Evolutionary conservation across 2,113 vertebrate genomes (phyloP).

Genomic region (Rhombomys opimus): DNA sequence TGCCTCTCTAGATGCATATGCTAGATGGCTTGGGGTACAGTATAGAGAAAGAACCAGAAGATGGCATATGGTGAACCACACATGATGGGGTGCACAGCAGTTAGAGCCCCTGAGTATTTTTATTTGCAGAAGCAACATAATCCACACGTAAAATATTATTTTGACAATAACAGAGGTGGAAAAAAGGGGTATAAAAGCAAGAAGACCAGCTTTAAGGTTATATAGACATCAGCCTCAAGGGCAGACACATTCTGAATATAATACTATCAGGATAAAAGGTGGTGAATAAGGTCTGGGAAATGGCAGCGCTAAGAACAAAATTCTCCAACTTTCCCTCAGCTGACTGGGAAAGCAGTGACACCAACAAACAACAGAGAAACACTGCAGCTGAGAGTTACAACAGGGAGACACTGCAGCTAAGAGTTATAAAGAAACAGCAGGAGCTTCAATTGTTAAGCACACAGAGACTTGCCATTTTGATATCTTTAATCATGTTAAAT

Average conservation of each 20-base stretch:
- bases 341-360: neutral
- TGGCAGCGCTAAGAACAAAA: neutral
- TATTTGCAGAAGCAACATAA: constrained; percentile 53
- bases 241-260: constrained; percentile 23
- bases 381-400: neutral
- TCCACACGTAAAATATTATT: constrained; percentile 34
- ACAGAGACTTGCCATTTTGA: neutral
- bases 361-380: neutral
- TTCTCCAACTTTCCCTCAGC: constrained; percentile 8
- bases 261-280: neutral
- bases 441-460: neutral
- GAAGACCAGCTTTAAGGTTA: neutral
- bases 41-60: neutral
- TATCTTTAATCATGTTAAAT: neutral
- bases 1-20: neutral
- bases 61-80: neutral
- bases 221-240: neutral
- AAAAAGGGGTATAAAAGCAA: constrained; percentile 10
- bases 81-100: neutral
- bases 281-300: neutral
- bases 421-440: constrained; percentile 33
- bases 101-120: constrained; percentile 41
- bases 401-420: neutral
- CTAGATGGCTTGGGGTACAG: neutral
- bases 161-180: neutral